phyloP scores from a whole-genome alignment of 2,113 vertebrate species.

The Sminthopsis crassicaudata region DNA sequence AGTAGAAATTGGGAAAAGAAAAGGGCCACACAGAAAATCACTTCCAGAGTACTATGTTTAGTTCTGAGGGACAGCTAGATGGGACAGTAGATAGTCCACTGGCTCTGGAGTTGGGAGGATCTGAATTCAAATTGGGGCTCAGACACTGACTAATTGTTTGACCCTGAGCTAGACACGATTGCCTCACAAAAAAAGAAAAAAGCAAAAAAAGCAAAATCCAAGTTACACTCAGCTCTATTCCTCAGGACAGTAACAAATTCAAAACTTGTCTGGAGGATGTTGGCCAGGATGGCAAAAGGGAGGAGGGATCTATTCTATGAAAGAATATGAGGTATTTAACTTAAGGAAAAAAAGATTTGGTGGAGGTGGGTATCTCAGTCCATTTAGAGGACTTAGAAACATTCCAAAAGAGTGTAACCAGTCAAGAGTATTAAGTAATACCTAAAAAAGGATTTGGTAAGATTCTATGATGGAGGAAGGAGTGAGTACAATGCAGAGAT shows the following conservation, averaged over 20 bases:
- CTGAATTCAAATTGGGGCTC: too few species aligned
- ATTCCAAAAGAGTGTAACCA: too few species aligned
- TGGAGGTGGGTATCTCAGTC: background rate
- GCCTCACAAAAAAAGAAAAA: too few species aligned
- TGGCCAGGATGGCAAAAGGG: background rate
- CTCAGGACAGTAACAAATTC: background rate
- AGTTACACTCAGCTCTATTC: background rate
- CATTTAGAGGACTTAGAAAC: background rate
- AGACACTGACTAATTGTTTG: too few species aligned
- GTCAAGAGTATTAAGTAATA: background rate
- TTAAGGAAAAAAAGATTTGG: background rate
- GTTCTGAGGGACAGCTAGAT: background rate
- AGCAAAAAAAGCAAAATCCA: too few species aligned
- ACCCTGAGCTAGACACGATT: too few species aligned
- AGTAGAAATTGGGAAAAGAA: background rate
- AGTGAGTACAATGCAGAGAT: background rate
- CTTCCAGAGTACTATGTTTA: background rate
- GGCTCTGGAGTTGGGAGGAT: too few species aligned
- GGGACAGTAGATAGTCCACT: too few species aligned
- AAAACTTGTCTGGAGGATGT: background rate
- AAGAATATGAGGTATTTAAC: too few species aligned
- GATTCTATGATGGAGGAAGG: background rate
- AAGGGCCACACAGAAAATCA: background rate
- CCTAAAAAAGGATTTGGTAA: background rate
- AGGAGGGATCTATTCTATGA: too few species aligned